phyloP scores from a whole-genome alignment of 1,140 invertebrate species.

The Meloidogyne floridensis region DNA sequence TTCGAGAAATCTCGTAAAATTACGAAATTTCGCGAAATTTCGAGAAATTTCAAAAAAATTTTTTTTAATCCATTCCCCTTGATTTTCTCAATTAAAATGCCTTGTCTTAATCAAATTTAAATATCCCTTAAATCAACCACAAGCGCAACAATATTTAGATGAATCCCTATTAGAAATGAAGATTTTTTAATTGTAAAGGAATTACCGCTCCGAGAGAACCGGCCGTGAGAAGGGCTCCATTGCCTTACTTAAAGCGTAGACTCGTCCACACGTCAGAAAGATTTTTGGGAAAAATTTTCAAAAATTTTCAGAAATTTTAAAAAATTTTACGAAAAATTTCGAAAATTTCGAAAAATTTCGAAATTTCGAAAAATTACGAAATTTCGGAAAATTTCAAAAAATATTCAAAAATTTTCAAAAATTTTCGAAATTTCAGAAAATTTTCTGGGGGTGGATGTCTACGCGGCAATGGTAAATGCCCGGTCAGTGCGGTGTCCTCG shows the following conservation, averaged over 20 bases:
- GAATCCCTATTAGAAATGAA: neutral
- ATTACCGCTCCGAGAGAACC: constrained; percentile 8
- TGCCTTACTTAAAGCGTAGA: neutral
- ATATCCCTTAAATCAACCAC: neutral
- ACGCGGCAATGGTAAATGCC: neutral
- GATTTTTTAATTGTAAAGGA: neutral
- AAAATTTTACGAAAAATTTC: no score
- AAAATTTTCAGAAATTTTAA: no score
- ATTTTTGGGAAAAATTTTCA: no score
- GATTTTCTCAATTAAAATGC: neutral
- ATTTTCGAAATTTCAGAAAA: neutral
- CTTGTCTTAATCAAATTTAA: neutral
- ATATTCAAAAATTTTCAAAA: no score
- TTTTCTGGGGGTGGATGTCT: neutral
- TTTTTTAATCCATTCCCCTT: neutral
- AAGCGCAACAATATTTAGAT: constrained; percentile 1
- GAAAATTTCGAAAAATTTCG: no score
- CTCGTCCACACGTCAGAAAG: neutral
- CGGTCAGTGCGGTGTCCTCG: constrained; percentile 7
- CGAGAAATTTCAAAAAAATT: no score
- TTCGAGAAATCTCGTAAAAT: no score
- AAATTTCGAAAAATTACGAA: no score
- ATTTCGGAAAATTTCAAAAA: no score
- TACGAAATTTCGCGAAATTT: no score
- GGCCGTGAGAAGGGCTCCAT: constrained; percentile 5